Evolutionary conservation across 2,797 vertebrate species (phyloP).

Genomic region (Clarias platycephalus): DNA sequence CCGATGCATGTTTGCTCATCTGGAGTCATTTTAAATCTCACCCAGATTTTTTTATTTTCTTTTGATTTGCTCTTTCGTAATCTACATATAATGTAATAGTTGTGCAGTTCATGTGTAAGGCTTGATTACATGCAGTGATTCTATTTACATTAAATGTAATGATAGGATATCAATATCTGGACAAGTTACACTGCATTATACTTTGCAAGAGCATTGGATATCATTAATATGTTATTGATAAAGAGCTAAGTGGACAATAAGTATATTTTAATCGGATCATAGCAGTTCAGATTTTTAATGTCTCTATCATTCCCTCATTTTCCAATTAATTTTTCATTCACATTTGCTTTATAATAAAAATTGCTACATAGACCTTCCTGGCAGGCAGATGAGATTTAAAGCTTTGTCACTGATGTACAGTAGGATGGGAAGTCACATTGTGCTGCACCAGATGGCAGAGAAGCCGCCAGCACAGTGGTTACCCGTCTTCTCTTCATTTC

Average conservation of each 20-base stretch:
- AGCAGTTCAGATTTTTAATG: not conserved
- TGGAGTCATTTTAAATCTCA: not conserved
- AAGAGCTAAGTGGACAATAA: not conserved
- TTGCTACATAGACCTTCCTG: not conserved
- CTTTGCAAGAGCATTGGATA: not conserved
- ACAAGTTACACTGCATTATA: not conserved
- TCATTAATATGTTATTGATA: not conserved
- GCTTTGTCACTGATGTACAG: not conserved
- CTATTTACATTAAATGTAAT: not conserved
- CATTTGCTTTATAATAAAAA: not conserved
- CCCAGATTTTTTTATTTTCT: not conserved
- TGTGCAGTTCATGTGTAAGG: not conserved
- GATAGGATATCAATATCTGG: not conserved
- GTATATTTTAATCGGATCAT: not conserved
- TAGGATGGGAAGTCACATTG: not conserved
- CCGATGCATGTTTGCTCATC: not conserved
- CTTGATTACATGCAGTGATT: not conserved
- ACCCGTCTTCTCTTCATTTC: slow-evolving; percentile 4
- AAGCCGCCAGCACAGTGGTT: not conserved
- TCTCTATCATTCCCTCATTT: not conserved
- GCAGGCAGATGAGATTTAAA: not conserved
- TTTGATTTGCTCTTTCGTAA: not conserved
- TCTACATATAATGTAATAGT: not conserved
- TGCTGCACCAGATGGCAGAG: not conserved
- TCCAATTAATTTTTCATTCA: not conserved